Base-by-base conservation (phyloP, 1,140 invertebrate species). In the Nebria ingens region DNA sequence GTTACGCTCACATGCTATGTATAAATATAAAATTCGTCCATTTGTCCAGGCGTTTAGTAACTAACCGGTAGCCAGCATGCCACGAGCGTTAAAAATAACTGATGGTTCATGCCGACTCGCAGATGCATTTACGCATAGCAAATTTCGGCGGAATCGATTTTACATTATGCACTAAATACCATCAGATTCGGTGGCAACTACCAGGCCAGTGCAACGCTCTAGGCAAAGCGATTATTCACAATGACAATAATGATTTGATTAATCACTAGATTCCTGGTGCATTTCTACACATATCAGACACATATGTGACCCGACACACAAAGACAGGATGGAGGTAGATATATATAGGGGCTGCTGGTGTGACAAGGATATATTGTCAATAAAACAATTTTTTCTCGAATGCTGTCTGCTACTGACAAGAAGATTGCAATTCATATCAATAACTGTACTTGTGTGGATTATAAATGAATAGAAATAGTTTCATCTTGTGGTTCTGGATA, bases 221-320 rank as follows among this genome's bases (percentile, higher is more conserved):
- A n/a, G n/a, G n/a, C n/a, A n/a, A n/a, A n/a, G 6, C 40, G 40
- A 45, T 45, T 45, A 45, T 45, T 45, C 40, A 45, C 40, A 45
- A 9, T 17, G 40, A 45, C 40, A 45, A 45, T 45, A 45, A 45
- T 45, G 9, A 45, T 45, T 11, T 45, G 40, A 45, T 45, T 45
- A 45, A 45, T 45, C 40, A 45, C 40, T 9, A 17, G 17, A 11
- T 12, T 45, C 17, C 40, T 17, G 15, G 40, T 9, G 40, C 9
- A 45, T 12, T 45, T 4, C 6, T 45, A 11, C 15, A 17, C 15
- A 17, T 45, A 6, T 6, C 25, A 9, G 25, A 34, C 25, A 34
- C 25, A 34, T 34, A n/a, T 34, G 25, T 34, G n/a, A n/a, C 25
- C n/a, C 6, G 25, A 34, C 25, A 34, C n/a, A 34, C 25, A 34